Conservation (phyloP, 1,140 invertebrate genomes). For the Daktulosphaira vitifoliae region DNA sequence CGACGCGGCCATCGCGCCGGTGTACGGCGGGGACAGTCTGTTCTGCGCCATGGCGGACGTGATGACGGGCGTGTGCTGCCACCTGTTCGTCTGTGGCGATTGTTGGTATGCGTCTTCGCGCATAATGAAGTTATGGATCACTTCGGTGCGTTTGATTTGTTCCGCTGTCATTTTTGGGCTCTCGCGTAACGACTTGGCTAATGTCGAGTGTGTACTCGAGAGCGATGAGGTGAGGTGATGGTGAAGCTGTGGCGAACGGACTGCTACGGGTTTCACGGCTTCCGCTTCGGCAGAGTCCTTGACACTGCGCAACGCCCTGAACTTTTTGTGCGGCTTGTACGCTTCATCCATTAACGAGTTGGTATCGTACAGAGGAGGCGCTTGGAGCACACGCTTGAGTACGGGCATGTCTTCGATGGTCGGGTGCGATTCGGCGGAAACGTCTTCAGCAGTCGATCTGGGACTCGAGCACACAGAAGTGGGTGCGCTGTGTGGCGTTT, state of each 20-base stretch:
- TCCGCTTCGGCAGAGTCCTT: constrained; percentile 71
- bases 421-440: constrained; percentile 39
- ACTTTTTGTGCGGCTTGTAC: constrained; percentile 91
- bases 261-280: constrained; percentile 47
- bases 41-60: constrained; percentile 18
- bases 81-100: constrained; percentile 34
- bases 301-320: constrained; percentile 63
- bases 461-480: constrained; percentile 78
- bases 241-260: constrained; percentile 44
- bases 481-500: constrained; percentile 53
- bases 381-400: constrained; percentile 80
- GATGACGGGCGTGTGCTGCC: constrained; percentile 30
- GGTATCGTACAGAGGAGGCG: constrained; percentile 79
- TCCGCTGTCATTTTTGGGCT: constrained; percentile 78
- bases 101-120: constrained; percentile 45
- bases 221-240: constrained; percentile 50
- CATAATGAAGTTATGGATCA: constrained; percentile 84
- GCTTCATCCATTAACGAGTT: constrained; percentile 87
- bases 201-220: constrained; percentile 74
- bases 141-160: constrained; percentile 77
- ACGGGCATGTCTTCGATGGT: constrained; percentile 86
- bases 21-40: background rate
- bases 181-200: constrained; percentile 80
- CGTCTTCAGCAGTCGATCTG: constrained; percentile 70
- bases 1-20: constrained; percentile 25